phyloP scores from a whole-genome alignment of 1,140 invertebrate species.

The Samia ricini region DNA sequence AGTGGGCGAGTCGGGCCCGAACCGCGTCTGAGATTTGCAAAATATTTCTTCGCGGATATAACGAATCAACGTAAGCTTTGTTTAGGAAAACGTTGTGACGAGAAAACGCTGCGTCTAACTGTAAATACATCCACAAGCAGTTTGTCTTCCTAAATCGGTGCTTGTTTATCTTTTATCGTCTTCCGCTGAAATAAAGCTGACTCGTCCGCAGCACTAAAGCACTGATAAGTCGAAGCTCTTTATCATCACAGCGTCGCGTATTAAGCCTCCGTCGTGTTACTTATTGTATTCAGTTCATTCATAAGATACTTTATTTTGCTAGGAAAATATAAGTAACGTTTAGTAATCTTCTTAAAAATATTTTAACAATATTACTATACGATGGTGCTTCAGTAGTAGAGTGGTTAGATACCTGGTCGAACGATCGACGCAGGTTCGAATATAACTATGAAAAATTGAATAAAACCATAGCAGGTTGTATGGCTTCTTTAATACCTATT shows the following conservation, averaged over 20 bases:
- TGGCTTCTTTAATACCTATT: no score
- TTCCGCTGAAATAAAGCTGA: constrained; percentile 11
- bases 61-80: constrained; percentile 31
- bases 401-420: no score
- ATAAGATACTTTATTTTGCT: not conserved
- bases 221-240: constrained; percentile 12
- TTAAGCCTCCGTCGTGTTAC: not conserved
- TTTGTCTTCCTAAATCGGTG: constrained; percentile 16
- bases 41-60: constrained; percentile 29
- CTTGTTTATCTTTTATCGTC: constrained; percentile 23
- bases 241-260: not conserved
- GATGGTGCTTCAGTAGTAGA: no score
- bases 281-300: not conserved
- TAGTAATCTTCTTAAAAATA: not conserved
- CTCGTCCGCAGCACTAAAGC: constrained; percentile 4
- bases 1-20: constrained; percentile 23
- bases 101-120: constrained; percentile 20
- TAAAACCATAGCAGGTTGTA: no score
- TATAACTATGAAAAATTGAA: no score
- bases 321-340: not conserved
- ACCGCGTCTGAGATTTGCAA: constrained; percentile 28
- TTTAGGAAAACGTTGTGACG: constrained; percentile 16
- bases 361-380: no score
- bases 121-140: constrained; percentile 24
- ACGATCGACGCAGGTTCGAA: no score